phyloP scores from a whole-genome alignment of 2,888 invertebrate species.

The Arge pagana region DNA sequence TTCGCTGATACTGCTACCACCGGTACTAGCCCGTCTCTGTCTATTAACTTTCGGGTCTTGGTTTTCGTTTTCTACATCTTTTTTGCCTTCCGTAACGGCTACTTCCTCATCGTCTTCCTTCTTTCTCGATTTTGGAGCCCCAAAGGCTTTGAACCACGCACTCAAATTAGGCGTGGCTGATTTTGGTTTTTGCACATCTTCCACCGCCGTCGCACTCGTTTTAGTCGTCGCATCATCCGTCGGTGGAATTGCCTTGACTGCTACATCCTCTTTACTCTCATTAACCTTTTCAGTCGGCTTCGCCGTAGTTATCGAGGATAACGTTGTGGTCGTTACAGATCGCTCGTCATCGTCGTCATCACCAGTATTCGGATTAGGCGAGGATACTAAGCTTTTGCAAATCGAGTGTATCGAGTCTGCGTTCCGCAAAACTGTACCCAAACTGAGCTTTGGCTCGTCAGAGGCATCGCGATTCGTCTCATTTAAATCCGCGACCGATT shows the following conservation, averaged over 20 bases:
- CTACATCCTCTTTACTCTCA: conserved; percentile 38
- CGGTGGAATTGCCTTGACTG: conserved; percentile 35
- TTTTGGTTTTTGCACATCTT: conserved; percentile 65
- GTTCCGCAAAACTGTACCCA: conserved; percentile 75
- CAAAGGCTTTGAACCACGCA: conserved; percentile 92
- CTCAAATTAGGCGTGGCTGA: conserved; percentile 81
- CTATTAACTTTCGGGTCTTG: conserved; percentile 56
- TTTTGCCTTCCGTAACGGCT: conserved; percentile 57
- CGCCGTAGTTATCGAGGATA: conserved; percentile 34
- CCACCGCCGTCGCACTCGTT: conserved; percentile 33
- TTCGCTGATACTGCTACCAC: conserved; percentile 52
- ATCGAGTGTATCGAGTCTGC: conserved; percentile 54
- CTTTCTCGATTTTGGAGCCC: conserved; percentile 80
- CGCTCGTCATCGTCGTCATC: conserved; percentile 57
- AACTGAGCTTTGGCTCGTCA: conserved; percentile 76
- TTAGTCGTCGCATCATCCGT: conserved; percentile 42
- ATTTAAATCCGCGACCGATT: conserved; percentile 65
- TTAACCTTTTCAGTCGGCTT: conserved; percentile 42
- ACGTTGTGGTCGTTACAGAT: conserved; percentile 34
- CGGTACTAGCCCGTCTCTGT: conserved; percentile 57
- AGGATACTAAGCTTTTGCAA: conserved; percentile 52
- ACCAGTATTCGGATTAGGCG: conserved; percentile 50
- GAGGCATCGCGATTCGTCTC: conserved; percentile 59
- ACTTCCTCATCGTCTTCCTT: conserved; percentile 61
- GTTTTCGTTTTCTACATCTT: conserved; percentile 50